phyloP scores from a whole-genome alignment of 2,888 invertebrate genomes.

The Caenorhabditis plicata region DNA sequence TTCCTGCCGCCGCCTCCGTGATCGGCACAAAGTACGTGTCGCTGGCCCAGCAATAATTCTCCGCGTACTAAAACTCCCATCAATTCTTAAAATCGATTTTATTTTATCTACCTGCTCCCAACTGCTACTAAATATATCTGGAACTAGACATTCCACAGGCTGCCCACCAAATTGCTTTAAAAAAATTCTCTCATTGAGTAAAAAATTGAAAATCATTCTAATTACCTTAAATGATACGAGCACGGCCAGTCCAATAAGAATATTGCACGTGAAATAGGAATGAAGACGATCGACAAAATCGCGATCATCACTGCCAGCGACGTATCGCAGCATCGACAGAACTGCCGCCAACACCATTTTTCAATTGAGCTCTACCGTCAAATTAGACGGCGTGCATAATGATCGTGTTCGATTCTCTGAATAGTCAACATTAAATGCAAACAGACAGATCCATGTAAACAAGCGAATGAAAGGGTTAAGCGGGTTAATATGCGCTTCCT shows the following conservation, averaged over 20 bases:
- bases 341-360: conserved; percentile 59
- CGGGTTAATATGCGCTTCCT: no score
- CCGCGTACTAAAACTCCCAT: conserved; percentile 62
- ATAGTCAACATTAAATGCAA: no score
- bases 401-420: neutral
- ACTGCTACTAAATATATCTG: conserved; percentile 59
- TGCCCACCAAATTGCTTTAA: conserved; percentile 64
- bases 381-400: neutral
- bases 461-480: no score
- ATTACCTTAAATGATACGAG: conserved; percentile 61
- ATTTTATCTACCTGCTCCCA: conserved; percentile 64
- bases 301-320: conserved; percentile 59
- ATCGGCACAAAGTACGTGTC: conserved; percentile 62
- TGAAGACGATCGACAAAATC: conserved; percentile 64
- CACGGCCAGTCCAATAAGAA: conserved; percentile 60
- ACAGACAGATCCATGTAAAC: no score
- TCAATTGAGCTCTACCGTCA: neutral
- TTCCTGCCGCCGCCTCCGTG: conserved; percentile 50
- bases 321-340: conserved; percentile 64
- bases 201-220: neutral
- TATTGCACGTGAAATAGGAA: conserved; percentile 62
- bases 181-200: neutral
- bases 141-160: conserved; percentile 62
- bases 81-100: neutral
- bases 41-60: conserved; percentile 63